Percentiles rank a stretch among this genome's conserved stretches.
Conservation (phyloP, 2,888 invertebrate species). For the Acrobasis repandana region DNA sequence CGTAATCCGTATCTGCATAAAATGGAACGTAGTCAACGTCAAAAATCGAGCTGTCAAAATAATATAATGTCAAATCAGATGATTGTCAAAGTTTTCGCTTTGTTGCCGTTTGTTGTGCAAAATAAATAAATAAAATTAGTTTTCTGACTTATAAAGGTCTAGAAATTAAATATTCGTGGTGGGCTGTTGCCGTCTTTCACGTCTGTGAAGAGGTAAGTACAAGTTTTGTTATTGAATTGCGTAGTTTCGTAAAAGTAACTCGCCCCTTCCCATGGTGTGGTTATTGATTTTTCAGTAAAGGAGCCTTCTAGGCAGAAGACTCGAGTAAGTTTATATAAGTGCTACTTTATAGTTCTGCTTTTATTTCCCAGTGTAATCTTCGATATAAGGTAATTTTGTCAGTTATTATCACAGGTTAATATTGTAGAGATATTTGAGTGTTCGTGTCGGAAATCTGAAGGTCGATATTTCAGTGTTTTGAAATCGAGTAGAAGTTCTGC, state of each 20-base stretch:
- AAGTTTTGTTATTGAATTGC: constrained; percentile 30
- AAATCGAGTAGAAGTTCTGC: constrained; percentile 50
- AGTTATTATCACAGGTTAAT: too few relatives aligned
- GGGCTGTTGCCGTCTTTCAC: constrained; percentile 32
- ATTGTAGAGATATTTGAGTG: constrained; percentile 32
- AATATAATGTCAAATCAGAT: constrained; percentile 40
- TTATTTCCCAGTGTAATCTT: background rate
- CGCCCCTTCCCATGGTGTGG: constrained; percentile 35
- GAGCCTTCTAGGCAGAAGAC: constrained; percentile 2
- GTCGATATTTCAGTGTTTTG: constrained; percentile 55
- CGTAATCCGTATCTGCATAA: background rate
- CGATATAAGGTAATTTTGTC: constrained; percentile 2
- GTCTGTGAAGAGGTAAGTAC: constrained; percentile 51
- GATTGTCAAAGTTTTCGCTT: constrained; percentile 41
- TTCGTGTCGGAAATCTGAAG: constrained; percentile 42
- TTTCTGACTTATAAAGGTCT: constrained; percentile 35
- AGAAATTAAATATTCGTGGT: constrained; percentile 36
- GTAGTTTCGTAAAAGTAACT: constrained; percentile 37
- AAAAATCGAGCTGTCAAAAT: constrained; percentile 17
- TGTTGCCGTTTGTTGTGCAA: constrained; percentile 46
- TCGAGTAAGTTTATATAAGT: constrained; percentile 13
- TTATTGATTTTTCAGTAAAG: constrained; percentile 52
- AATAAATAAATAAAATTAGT: constrained; percentile 55
- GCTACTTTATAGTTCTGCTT: constrained; percentile 2
- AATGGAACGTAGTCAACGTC: constrained; percentile 18